Conservation (phyloP, 2,797 vertebrate species). For the Coreius guichenoti region DNA sequence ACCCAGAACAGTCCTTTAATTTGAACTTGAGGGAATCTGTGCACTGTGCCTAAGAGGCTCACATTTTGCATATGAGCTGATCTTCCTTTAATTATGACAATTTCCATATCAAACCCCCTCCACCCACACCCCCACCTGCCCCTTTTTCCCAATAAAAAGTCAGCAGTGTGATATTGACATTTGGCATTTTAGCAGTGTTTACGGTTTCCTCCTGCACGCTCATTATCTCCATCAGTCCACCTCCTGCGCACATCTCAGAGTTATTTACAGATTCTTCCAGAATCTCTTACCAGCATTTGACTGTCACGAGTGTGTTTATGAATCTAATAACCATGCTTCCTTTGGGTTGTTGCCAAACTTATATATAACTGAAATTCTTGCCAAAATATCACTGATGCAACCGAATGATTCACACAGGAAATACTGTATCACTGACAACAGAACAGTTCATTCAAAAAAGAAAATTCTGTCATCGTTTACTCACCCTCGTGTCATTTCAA, state of each 20-base stretch:
- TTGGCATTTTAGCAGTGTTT: constrained; percentile 61
- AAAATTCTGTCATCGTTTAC: neutral
- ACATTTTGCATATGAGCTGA: neutral
- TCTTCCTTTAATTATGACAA: constrained; percentile 21
- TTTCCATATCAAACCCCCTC: constrained; percentile 26
- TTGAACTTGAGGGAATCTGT: neutral
- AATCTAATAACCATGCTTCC: constrained; percentile 32
- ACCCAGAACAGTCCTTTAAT: neutral
- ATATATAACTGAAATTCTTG: constrained; percentile 21
- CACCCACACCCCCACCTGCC: constrained; percentile 10
- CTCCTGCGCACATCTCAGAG: constrained; percentile 33
- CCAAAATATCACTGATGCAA: constrained; percentile 11
- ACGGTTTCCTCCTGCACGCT: constrained; percentile 49
- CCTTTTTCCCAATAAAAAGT: constrained; percentile 7
- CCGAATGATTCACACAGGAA: constrained; percentile 4
- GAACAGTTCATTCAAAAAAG: neutral
- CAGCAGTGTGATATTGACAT: constrained; percentile 51
- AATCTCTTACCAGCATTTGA: constrained; percentile 4
- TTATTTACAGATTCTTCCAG: constrained; percentile 52
- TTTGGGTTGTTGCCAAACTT: constrained; percentile 4
- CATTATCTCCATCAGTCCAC: constrained; percentile 55
- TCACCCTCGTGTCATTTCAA: neutral
- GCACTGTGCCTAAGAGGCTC: neutral
- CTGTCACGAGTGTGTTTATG: constrained; percentile 26
- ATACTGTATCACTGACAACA: neutral